These are phyloP conservation scores for Distichodus sexfasciatus DNA, from an alignment of 2,797 vertebrate species.

Conservation along the genomic window DNA sequence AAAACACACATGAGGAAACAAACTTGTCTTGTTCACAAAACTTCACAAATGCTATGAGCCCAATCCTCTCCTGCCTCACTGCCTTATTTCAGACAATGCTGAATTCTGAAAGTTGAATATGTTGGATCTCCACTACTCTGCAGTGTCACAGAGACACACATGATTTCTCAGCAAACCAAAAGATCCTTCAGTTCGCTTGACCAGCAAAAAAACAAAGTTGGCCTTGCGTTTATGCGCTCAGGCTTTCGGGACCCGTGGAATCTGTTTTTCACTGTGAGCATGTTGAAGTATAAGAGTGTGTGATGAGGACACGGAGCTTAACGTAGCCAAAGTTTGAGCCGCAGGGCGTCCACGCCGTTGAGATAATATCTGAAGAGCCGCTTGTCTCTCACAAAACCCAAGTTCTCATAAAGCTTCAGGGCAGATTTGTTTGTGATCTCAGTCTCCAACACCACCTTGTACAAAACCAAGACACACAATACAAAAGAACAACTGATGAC, in stretches of 20 bases:
- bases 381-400: conserved; percentile 99
- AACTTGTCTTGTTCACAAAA: neutral
- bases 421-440: conserved; percentile 99
- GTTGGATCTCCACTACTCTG: neutral
- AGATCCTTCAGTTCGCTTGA: conserved; percentile 9
- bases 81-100: neutral
- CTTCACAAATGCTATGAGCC: neutral
- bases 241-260: neutral
- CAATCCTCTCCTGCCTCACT: neutral
- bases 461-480: too few species aligned
- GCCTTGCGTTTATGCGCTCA: neutral
- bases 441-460: conserved; percentile 95
- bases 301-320: conserved; percentile 60
- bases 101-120: neutral
- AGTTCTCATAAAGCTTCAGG: conserved; percentile 99
- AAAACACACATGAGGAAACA: neutral
- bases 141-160: neutral
- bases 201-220: conserved; percentile 1
- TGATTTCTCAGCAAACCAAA: neutral
- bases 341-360: conserved; percentile 97
- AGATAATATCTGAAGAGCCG: conserved; percentile 99
- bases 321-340: conserved; percentile 99
- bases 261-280: neutral
- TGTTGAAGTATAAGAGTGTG: neutral
- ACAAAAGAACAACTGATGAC: neutral